Percentiles rank a stretch among this genome's conserved stretches.
These are phyloP conservation scores for Nematostella vectensis DNA, from an alignment of 92 coral and sea anemone species.

Conservation along the genomic window DNA sequence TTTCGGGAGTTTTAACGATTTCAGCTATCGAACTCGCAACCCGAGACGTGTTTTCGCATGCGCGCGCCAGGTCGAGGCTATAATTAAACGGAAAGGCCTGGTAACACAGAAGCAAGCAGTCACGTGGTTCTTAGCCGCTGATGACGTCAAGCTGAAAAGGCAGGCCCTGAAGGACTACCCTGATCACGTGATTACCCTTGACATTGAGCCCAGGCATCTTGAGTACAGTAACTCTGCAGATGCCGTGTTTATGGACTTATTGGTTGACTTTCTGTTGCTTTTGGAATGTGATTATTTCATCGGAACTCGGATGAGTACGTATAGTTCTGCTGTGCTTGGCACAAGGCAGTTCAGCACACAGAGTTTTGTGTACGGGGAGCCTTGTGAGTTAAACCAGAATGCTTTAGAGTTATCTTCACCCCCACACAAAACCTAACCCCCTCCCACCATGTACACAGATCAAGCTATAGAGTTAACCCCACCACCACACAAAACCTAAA, in stretches of 20 bases:
- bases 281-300: slow-evolving; percentile 32
- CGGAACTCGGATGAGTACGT: slow-evolving; percentile 20
- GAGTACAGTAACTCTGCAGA: neutral
- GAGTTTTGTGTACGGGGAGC: slow-evolving; percentile 30
- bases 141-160: slow-evolving; percentile 15
- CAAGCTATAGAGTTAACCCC: too few species aligned
- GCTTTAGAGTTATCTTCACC: too few species aligned
- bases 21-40: slow-evolving; percentile 16
- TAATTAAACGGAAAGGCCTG: neutral
- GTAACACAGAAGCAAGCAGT: neutral
- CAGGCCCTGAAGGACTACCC: slow-evolving; percentile 11
- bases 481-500: too few species aligned
- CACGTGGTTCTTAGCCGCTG: slow-evolving; percentile 38
- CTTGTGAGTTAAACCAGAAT: slow-evolving; percentile 18
- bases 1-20: slow-evolving; percentile 12
- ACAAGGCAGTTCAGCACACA: slow-evolving; percentile 9
- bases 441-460: too few species aligned
- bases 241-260: slow-evolving; percentile 7
- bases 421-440: too few species aligned
- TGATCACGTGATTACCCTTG: slow-evolving; percentile 8
- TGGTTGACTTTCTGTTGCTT: slow-evolving; percentile 20
- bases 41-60: slow-evolving; percentile 11
- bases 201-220: slow-evolving; percentile 11
- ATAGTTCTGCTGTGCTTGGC: slow-evolving; percentile 12
- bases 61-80: slow-evolving; percentile 5